Percentiles rank a stretch among this genome's conserved stretches.
These are phyloP conservation scores for Drosophila sp. DNA, from an alignment of 1,140 invertebrate genomes.

Conservation along the genomic window DNA sequence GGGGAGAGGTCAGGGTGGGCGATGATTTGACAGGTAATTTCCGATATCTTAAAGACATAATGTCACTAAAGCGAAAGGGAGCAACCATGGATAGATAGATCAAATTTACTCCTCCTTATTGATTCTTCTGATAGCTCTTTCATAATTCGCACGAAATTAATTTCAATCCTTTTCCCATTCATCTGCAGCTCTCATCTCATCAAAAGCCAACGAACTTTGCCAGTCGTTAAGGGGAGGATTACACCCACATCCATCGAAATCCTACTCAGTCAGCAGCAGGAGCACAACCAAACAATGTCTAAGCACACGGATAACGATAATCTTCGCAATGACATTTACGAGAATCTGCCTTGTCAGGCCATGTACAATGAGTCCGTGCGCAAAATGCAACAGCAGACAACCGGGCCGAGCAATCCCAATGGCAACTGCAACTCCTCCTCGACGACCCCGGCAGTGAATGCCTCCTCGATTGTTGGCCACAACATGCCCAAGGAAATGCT, in stretches of 20 bases:
- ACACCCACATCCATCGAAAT: slow-evolving; percentile 26
- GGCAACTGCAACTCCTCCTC: slow-evolving; percentile 52
- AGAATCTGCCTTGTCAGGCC: slow-evolving; percentile 82
- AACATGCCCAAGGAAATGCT: slow-evolving; percentile 81
- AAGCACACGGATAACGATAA: slow-evolving; percentile 82
- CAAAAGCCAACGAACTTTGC: slow-evolving; percentile 43
- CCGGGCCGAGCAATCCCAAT: slow-evolving; percentile 66
- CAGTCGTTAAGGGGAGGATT: slow-evolving; percentile 45
- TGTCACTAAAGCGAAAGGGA: slow-evolving; percentile 32
- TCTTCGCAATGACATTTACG: slow-evolving; percentile 82
- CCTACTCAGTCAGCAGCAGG: slow-evolving; percentile 23
- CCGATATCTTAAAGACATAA: slow-evolving; percentile 41
- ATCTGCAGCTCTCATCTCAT: slow-evolving; percentile 36
- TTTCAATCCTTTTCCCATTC: neutral
- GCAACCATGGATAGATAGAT: neutral
- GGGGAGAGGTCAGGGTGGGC: neutral
- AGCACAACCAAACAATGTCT: slow-evolving; percentile 61
- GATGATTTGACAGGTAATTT: slow-evolving; percentile 45
- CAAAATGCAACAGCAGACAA: slow-evolving; percentile 75
- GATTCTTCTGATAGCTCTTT: no score
- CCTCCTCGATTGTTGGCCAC: slow-evolving; percentile 15
- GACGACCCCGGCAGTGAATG: slow-evolving; percentile 26
- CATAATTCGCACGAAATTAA: no score
- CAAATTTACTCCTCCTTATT: neutral
- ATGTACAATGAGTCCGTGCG: slow-evolving; percentile 82